Evolutionary conservation across 2,888 invertebrate species (phyloP).

Genomic region (Tyria jacobaeae): DNA sequence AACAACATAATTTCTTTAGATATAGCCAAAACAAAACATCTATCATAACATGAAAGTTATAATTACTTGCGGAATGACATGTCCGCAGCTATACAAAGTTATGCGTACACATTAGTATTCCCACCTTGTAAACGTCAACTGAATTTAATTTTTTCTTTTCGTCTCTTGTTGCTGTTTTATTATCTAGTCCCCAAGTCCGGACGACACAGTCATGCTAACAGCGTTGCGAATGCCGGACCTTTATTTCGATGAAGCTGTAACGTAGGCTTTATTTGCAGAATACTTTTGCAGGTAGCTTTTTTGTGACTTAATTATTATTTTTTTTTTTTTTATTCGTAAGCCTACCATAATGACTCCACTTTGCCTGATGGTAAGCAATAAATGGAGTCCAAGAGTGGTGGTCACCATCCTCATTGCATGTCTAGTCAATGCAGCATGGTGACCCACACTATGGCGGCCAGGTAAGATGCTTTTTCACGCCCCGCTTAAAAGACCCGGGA

Average conservation of each 20-base stretch:
- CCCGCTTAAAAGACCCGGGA: too few species aligned
- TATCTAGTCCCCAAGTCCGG: slow-evolving; percentile 16
- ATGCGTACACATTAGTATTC: slow-evolving; percentile 37
- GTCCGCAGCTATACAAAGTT: slow-evolving; percentile 10
- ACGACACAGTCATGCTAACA: slow-evolving; percentile 18
- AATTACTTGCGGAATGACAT: slow-evolving; percentile 18
- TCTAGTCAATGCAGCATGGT: too few species aligned
- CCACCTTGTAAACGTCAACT: slow-evolving; percentile 10
- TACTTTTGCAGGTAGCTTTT: slow-evolving; percentile 13
- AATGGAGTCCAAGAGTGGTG: too few species aligned
- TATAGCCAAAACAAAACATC: background rate
- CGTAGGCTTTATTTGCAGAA: background rate
- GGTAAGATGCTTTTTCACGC: too few species aligned
- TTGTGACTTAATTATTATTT: background rate
- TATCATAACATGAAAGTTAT: slow-evolving; percentile 9
- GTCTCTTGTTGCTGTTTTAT: slow-evolving; percentile 17
- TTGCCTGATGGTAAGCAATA: too few species aligned
- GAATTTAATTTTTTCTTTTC: slow-evolving; percentile 26
- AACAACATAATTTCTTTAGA: background rate
- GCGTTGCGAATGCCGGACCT: background rate
- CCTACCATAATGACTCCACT: too few species aligned
- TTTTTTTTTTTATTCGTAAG: too few species aligned
- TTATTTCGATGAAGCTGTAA: background rate
- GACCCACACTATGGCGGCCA: too few species aligned
- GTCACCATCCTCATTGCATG: too few species aligned